A percentile compares a stretch with the other conserved stretches of the same genome.
Conservation (phyloP, 2,113 vertebrate species). For the Gopherus flavomarginatus region DNA sequence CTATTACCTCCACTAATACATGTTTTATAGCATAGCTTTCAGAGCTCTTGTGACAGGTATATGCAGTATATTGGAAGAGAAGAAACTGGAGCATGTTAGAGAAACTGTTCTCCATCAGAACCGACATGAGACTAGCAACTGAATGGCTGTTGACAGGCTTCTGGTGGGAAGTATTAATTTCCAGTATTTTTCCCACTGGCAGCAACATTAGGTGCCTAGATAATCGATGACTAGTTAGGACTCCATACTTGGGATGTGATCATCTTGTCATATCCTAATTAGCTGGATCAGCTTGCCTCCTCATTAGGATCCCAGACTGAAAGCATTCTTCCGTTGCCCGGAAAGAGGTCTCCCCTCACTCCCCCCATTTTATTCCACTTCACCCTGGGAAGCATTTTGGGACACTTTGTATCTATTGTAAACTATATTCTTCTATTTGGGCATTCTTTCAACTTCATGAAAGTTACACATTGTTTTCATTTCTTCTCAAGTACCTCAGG, state of each 20-base stretch:
- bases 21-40: not conserved
- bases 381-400: constrained; percentile 55
- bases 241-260: not conserved
- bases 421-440: constrained; percentile 51
- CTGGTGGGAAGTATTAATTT: not conserved
- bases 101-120: fast-evolving
- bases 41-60: fast-evolving
- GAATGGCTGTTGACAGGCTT: fast-evolving
- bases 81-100: fast-evolving
- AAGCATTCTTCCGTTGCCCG: not conserved
- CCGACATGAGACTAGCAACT: fast-evolving
- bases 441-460: constrained; percentile 62
- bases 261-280: not conserved
- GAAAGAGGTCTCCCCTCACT: constrained; percentile 12
- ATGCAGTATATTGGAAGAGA: fast-evolving
- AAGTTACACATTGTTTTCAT: constrained; percentile 69
- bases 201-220: not conserved
- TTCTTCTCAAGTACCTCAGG: constrained; percentile 71
- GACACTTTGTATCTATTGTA: constrained; percentile 52
- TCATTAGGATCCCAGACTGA: fast-evolving
- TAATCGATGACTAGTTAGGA: not conserved
- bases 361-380: not conserved
- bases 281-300: not conserved
- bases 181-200: not conserved
- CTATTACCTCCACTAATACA: not conserved